Percentiles rank a stretch among this genome's conserved stretches.
phyloP scores from a whole-genome alignment of 2,888 invertebrate species.

The Dexiosoma caninum region DNA sequence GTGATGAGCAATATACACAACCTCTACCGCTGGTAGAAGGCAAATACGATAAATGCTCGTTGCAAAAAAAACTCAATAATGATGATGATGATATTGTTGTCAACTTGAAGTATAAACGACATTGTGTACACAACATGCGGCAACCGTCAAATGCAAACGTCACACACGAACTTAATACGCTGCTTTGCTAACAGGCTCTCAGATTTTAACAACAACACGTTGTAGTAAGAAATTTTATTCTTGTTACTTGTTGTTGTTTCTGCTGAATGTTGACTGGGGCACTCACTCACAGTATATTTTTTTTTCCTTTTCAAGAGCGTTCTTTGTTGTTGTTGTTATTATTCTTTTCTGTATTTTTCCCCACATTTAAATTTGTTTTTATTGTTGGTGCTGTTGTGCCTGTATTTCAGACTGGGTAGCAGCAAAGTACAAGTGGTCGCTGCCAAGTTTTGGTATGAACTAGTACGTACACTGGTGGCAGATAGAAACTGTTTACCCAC shows the following conservation, averaged over 20 bases:
- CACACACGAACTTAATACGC: conserved; percentile 76
- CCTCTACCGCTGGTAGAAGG: too few relatives aligned
- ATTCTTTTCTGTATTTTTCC: conserved; percentile 7
- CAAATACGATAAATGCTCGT: neutral
- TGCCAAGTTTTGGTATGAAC: conserved; percentile 11
- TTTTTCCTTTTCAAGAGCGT: neutral
- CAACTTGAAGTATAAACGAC: conserved; percentile 23
- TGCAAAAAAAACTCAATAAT: neutral
- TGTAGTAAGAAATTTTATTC: conserved; percentile 22
- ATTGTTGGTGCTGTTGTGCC: conserved; percentile 26
- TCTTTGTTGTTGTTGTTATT: neutral
- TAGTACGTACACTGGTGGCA: neutral
- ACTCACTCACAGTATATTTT: too few relatives aligned
- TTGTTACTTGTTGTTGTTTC: conserved; percentile 1
- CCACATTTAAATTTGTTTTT: conserved; percentile 10
- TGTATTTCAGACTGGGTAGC: conserved; percentile 18
- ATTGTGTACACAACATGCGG: conserved; percentile 42
- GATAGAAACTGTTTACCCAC: conserved; percentile 26
- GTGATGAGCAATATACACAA: too few relatives aligned
- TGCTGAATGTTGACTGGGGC: conserved; percentile 20
- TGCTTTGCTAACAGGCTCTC: conserved; percentile 73
- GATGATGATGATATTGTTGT: conserved; percentile 7
- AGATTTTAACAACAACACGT: conserved; percentile 61
- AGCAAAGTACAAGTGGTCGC: conserved; percentile 17
- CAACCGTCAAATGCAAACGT: conserved; percentile 68